Percentiles rank a stretch among this genome's conserved stretches.
These are phyloP conservation scores for Dolomedes plantarius DNA, from an alignment of 2,888 invertebrate species.

Conservation along the genomic window DNA sequence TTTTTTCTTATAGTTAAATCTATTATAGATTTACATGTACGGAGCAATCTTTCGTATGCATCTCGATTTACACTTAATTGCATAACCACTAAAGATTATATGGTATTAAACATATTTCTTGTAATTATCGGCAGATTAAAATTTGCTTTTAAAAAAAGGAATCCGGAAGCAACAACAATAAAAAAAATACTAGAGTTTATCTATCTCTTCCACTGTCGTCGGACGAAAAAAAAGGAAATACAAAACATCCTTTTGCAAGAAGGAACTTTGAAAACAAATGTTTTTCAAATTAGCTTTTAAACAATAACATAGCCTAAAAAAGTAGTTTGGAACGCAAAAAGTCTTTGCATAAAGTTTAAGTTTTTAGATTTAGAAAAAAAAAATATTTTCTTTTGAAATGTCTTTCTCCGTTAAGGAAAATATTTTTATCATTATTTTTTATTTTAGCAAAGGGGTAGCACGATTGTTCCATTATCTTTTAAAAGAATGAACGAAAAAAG, in stretches of 20 bases:
- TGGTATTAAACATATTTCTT: no score
- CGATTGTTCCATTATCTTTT: not conserved
- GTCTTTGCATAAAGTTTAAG: not conserved
- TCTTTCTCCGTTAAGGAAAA: not conserved
- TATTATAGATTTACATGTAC: no score
- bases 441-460: not conserved
- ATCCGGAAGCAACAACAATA: no score
- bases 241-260: not conserved
- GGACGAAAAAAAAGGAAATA: not conserved
- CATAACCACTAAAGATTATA: no score
- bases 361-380: not conserved
- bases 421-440: not conserved
- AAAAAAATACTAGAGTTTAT: no score
- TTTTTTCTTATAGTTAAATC: no score
- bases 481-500: not conserved
- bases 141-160: no score
- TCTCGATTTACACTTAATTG: no score
- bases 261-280: not conserved
- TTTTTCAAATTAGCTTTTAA: conserved; percentile 2
- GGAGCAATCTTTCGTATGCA: no score
- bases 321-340: not conserved
- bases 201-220: no score
- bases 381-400: not conserved
- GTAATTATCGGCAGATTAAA: no score
- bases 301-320: not conserved